These are phyloP conservation scores for Prionailurus bengalensis DNA, from an alignment of 2,113 vertebrate genomes.

Conservation along the genomic window DNA sequence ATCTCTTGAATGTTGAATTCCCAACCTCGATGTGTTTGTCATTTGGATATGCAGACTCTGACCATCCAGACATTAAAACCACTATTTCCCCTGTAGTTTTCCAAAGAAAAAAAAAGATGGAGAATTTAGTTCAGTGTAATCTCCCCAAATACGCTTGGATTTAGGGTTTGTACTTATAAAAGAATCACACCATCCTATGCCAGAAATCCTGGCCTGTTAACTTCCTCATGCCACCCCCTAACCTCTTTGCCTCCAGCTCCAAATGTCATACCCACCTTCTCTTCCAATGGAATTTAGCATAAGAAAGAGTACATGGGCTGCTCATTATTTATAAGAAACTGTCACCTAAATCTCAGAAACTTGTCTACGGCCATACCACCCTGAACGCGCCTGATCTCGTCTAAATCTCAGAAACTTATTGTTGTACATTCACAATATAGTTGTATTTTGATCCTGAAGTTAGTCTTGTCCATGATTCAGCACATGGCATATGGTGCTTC, in stretches of 20 bases:
- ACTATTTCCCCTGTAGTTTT: neutral
- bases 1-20: neutral
- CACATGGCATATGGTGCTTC: neutral
- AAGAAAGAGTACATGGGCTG: neutral
- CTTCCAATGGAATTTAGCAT: neutral
- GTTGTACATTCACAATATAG: neutral
- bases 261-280: neutral
- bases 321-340: neutral
- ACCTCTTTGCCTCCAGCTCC: neutral
- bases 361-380: no score
- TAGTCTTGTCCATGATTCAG: neutral
- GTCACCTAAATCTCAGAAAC: neutral
- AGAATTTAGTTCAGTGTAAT: neutral
- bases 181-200: neutral
- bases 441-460: neutral
- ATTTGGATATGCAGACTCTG: neutral
- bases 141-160: neutral
- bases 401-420: neutral
- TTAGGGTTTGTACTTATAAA: constrained; percentile 21
- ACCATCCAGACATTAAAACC: neutral
- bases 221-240: neutral
- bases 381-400: no score
- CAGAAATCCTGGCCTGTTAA: neutral
- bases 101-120: neutral
- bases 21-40: neutral